These are phyloP conservation scores for Oligia fasciuncula DNA, from an alignment of 2,888 invertebrate genomes.

Conservation along the genomic window DNA sequence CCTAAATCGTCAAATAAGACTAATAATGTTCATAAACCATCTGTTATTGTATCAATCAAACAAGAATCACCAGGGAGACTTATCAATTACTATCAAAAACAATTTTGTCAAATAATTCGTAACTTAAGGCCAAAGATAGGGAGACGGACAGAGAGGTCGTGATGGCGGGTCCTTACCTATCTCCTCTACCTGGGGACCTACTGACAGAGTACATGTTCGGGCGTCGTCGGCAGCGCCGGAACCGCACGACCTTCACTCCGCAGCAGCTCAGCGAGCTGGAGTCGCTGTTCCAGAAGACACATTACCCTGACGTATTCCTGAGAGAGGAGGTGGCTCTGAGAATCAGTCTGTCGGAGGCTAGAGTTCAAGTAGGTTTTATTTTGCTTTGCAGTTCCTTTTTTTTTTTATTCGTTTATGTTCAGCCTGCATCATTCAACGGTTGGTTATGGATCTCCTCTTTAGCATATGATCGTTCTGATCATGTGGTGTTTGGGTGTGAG, in stretches of 20 bases:
- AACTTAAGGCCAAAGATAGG: not conserved
- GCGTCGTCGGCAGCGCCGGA: slow-evolving; percentile 95
- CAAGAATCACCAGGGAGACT: not conserved
- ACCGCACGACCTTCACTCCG: slow-evolving; percentile 98
- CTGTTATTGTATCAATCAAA: not conserved
- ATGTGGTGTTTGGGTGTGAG: not conserved
- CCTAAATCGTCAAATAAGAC: not conserved
- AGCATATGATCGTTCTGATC: not conserved
- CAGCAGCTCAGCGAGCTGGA: slow-evolving; percentile 98
- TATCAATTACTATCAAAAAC: not conserved
- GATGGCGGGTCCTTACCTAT: slow-evolving; percentile 96
- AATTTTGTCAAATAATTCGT: not conserved
- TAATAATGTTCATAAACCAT: slow-evolving; percentile 1
- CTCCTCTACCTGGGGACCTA: slow-evolving; percentile 96
- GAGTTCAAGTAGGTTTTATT: slow-evolving; percentile 93
- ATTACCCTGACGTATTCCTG: slow-evolving; percentile 97
- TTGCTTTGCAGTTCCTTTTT: not conserved
- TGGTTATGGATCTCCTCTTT: not conserved
- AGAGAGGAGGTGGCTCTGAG: slow-evolving; percentile 97
- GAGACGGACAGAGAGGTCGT: not conserved
- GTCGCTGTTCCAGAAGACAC: slow-evolving; percentile 97
- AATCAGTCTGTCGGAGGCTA: slow-evolving; percentile 97
- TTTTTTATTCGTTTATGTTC: not conserved
- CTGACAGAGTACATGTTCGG: slow-evolving; percentile 98
- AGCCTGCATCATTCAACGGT: not conserved